These are phyloP conservation scores for Eueides isabella DNA, from an alignment of 1,140 invertebrate species.

Conservation along the genomic window DNA sequence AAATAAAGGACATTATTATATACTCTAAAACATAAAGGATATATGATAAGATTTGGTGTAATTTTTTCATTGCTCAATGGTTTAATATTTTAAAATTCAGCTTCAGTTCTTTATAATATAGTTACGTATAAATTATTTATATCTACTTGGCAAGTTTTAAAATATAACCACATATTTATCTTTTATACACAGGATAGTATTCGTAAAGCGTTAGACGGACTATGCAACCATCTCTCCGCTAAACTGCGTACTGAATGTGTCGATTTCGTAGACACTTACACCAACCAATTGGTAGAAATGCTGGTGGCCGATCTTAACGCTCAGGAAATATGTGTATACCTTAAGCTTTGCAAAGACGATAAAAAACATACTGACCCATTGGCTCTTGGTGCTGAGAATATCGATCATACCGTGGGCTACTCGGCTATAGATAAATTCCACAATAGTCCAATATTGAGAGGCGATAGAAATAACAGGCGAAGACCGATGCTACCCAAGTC, in stretches of 20 bases:
- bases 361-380: slow-evolving; percentile 58
- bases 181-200: slow-evolving; percentile 85
- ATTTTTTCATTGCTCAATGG: too few relatives aligned
- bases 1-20: too few relatives aligned
- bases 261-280: slow-evolving; percentile 89
- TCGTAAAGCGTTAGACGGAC: slow-evolving; percentile 85
- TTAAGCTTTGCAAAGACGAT: slow-evolving; percentile 86
- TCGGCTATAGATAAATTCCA: slow-evolving; percentile 60
- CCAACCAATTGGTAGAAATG: slow-evolving; percentile 89
- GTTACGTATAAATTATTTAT: neutral
- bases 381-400: slow-evolving; percentile 6
- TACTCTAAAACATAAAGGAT: too few relatives aligned
- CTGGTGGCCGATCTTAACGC: slow-evolving; percentile 89
- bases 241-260: slow-evolving; percentile 86
- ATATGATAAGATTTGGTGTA: too few relatives aligned
- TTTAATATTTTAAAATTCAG: too few relatives aligned
- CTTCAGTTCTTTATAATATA: too few relatives aligned
- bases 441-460: slow-evolving; percentile 57
- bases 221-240: slow-evolving; percentile 87
- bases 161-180: neutral
- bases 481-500: slow-evolving; percentile 56
- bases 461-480: slow-evolving; percentile 67
- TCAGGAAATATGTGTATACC: slow-evolving; percentile 89
- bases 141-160: neutral
- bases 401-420: slow-evolving; percentile 33